Evolutionary conservation across 2,113 vertebrate species (phyloP), one percentile per base, ranked within the genome.

Genomic region (Lycaon pictus): DNA sequence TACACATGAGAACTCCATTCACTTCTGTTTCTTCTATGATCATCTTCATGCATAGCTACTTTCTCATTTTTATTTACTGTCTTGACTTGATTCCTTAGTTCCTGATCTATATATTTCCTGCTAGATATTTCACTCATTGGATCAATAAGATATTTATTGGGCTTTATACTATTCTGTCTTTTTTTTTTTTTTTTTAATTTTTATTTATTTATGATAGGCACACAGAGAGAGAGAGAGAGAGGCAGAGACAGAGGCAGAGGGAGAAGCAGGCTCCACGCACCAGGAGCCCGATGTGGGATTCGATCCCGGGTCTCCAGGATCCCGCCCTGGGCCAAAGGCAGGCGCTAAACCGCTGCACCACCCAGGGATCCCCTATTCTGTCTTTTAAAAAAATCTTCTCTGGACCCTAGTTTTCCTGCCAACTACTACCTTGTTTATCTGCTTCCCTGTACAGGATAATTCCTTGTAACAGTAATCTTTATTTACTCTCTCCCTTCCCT

Each of bases 31-130:
- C 19, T 9, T 90, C 27, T 56, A 4, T 62, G 69, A 51, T 65
- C 60, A 56, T 80, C n/a, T 77, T 92, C 62, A 71, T 53, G 19
- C 10, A 60, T 63, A 81, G 48, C 35, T 93, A 9, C 35, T 79
- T 89, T 81, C 56, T 80, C 58, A 62, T 88, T 84, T 95, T 93
- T 93, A 74, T 60, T 92, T 69, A 56, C 77, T 74, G 35, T 67
- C 51, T 82, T 87, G 20, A 85, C 13, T 58, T 90, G 22, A 82
- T 82, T 90, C 11, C 32, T 32, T 35, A 87, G 16, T n/a, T 80
- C 5, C 65, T 90, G 37, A 82, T 90, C n/a, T 56, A 85, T 2
- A 25, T 16, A 90, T 90, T n/a, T 90, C 55, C 63, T 94, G 16
- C 56, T 35, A 82, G 25, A 65, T 93, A 25, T 60, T 69, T 63